phyloP scores from a whole-genome alignment of 1,140 invertebrate genomes.

The Tetragonula clypearis region DNA sequence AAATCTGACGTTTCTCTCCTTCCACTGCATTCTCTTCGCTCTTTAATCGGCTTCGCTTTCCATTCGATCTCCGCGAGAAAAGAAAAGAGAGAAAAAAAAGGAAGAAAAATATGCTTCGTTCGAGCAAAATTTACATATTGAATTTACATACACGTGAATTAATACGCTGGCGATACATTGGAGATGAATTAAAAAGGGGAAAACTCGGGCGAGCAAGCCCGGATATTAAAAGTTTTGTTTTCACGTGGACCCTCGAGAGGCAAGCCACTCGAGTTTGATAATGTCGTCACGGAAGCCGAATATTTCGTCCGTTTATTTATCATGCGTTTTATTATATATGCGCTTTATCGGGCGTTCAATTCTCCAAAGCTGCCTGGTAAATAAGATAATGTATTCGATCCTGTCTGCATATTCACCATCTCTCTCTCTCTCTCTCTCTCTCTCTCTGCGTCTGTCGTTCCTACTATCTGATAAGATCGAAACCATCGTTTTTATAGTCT shows the following conservation, averaged over 20 bases:
- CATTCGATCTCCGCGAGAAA: neutral
- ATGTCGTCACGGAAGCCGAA: conserved; percentile 9
- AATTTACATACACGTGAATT: conserved; percentile 11
- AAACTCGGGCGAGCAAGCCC: neutral
- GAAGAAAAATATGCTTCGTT: neutral
- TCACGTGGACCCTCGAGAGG: neutral
- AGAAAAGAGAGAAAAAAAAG: no score
- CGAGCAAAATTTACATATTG: neutral
- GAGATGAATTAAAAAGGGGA: neutral
- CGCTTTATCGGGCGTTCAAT: conserved; percentile 36
- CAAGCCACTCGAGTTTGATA: neutral
- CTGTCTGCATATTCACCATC: neutral
- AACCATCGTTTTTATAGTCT: neutral
- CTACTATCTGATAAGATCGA: no score
- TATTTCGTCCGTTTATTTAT: conserved; percentile 34
- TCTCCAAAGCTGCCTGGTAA: conserved; percentile 14
- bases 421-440: no score
- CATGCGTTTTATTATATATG: conserved; percentile 13
- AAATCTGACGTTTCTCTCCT: neutral
- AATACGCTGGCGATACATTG: neutral
- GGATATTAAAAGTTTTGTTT: conserved; percentile 11
- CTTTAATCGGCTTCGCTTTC: neutral
- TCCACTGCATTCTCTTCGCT: neutral
- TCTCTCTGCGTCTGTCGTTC: no score
- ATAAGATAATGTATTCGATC: conserved; percentile 48